Evolutionary conservation across 2,888 invertebrate species (phyloP).

Genomic region (Eristalis pertinax): DNA sequence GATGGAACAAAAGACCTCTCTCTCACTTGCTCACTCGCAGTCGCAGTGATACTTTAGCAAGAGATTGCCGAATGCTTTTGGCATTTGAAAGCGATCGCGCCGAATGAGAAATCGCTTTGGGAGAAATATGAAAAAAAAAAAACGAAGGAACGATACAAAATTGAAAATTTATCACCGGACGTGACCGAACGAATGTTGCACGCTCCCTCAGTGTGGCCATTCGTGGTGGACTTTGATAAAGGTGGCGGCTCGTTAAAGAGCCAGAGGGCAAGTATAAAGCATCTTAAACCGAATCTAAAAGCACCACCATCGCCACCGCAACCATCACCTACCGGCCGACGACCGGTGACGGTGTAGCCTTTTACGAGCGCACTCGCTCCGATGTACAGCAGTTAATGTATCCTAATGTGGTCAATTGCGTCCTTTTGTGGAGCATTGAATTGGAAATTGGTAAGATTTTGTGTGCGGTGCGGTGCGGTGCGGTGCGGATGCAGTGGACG

Average conservation of each 20-base stretch:
- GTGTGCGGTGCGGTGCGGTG: constrained; percentile 51
- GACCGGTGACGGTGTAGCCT: constrained; percentile 1
- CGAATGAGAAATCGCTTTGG: constrained; percentile 43
- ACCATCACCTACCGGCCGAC: no score
- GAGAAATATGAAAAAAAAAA: constrained; percentile 3
- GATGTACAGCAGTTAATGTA: constrained; percentile 71
- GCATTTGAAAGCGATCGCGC: constrained; percentile 35
- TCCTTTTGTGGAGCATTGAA: constrained; percentile 72
- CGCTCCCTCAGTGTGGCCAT: constrained; percentile 2
- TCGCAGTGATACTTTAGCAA: background rate
- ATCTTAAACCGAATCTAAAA: constrained; percentile 56
- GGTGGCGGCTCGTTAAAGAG: constrained; percentile 71
- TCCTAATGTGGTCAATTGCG: constrained; percentile 72
- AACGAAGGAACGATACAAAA: constrained; percentile 57
- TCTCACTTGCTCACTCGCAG: background rate
- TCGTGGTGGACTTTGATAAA: constrained; percentile 64
- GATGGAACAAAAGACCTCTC: background rate
- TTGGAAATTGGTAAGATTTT: constrained; percentile 71
- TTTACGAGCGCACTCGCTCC: constrained; percentile 45
- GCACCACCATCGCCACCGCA: background rate
- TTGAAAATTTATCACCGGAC: constrained; percentile 72
- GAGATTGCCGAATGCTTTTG: constrained; percentile 1
- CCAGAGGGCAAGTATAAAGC: constrained; percentile 70
- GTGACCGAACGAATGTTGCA: constrained; percentile 66
- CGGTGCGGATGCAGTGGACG: background rate